Base-by-base conservation (phyloP, 1,140 invertebrate species). In the Zaprionus lachaisei region DNA sequence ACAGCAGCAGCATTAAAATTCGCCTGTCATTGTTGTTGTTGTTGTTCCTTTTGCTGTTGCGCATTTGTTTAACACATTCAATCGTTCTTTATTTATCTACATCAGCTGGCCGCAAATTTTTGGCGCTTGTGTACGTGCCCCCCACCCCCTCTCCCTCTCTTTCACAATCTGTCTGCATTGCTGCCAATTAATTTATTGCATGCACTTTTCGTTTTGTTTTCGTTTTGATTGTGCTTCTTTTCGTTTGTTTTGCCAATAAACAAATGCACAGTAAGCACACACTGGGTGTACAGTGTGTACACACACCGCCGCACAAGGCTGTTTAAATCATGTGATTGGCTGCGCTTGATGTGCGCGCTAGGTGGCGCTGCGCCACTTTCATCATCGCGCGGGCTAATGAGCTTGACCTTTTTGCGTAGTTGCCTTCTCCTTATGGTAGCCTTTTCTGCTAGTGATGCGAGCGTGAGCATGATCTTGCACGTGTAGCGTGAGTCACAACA, bases 141-240 rank as follows among this genome's bases (percentile, higher is more conserved):
- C 3, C 26, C 20, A 1, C 20, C 1, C n/a, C 47, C 44, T 1
- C 17, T 7, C 34, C 14, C 20, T 37, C n/a, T 31, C n/a, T 26
- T 20, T 4, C 6, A 6, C 41, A n/a, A 47, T 47, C 41, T 47
- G 24, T 15, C 61, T 26, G 44, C 22, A 44, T 58, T 20, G 47
- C 68, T 79, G 77, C 73, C 77, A 79, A 77, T 67, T 79, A 79
- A 77, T 72, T 64, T 72, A 77, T 77, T 58, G 67, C 77, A 76
- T 66, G 67, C 57, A 47, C 56, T 79, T 76, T 79, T 76, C 31
- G 72, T 74, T 78, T 74, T 44, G 67, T 78, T 70, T 75, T 64
- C 61, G 55, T 78, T 65, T 76, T 24, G 72, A 69, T 78, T 74
- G 47, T 67, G 70, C 62, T 61, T 57, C 44, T 49, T 76, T 79